These are phyloP conservation scores for Acropternis orthonyx DNA, from an alignment of 2,797 vertebrate genomes.

Conservation along the genomic window DNA sequence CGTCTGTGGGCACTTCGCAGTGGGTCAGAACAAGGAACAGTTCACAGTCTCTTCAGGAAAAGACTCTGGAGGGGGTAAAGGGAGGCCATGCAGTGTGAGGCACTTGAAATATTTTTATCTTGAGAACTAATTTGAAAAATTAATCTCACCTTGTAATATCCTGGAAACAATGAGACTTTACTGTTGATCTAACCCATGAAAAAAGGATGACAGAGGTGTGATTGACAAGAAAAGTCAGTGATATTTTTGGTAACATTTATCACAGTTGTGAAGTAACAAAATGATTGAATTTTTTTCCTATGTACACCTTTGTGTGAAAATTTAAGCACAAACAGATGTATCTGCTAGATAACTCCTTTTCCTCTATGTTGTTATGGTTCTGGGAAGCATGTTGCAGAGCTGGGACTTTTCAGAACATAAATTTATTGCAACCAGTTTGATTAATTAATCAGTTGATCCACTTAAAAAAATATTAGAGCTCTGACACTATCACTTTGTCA, in stretches of 20 bases:
- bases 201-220: not conserved
- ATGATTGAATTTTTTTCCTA: not conserved
- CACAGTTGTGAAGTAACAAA: not conserved
- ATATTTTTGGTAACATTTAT: not conserved
- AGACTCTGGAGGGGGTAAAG: not conserved
- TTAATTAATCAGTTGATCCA: constrained; percentile 56
- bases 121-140: not conserved
- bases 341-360: not conserved
- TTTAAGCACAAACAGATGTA: not conserved
- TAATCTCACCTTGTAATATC: not conserved
- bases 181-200: not conserved
- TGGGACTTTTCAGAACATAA: not conserved
- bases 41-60: not conserved
- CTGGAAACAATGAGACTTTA: not conserved
- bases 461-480: constrained; percentile 6
- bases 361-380: not conserved
- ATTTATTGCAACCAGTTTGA: constrained; percentile 42
- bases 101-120: not conserved
- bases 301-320: not conserved
- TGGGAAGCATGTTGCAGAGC: not conserved
- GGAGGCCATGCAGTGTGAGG: not conserved
- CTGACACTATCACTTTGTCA: not conserved
- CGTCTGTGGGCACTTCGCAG: not conserved
- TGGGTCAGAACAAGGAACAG: not conserved
- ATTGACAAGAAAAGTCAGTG: not conserved